These are phyloP conservation scores for Drosophila vallismaia DNA, from an alignment of 2,888 invertebrate species.

Conservation along the genomic window DNA sequence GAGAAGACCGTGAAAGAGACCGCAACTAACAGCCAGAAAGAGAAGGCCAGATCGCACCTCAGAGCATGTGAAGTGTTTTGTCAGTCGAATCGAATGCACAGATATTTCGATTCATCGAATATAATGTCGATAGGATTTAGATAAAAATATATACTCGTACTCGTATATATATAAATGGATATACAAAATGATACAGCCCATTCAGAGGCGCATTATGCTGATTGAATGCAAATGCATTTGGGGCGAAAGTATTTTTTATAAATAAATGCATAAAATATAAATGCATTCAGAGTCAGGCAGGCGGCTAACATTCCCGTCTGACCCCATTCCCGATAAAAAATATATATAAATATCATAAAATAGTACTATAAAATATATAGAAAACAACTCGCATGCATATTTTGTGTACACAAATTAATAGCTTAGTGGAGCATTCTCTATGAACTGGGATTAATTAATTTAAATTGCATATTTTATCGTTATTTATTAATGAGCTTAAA, in stretches of 20 bases:
- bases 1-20: conserved; percentile 16
- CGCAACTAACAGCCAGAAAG: too few species aligned
- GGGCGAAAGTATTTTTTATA: conserved; percentile 56
- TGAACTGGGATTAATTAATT: conserved; percentile 62
- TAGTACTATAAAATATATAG: neutral
- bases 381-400: neutral
- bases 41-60: conserved; percentile 44
- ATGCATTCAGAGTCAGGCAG: conserved; percentile 7
- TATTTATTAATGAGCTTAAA: conserved; percentile 64
- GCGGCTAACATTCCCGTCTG: conserved; percentile 10
- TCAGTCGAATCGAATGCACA: conserved; percentile 60
- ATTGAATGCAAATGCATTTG: conserved; percentile 73
- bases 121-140: conserved; percentile 42
- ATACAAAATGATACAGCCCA: conserved; percentile 6
- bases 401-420: conserved; percentile 54
- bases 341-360: neutral
- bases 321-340: conserved; percentile 19
- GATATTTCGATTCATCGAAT: conserved; percentile 22
- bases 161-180: too few species aligned
- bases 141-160: conserved; percentile 22
- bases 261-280: conserved; percentile 40
- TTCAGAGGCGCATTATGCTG: conserved; percentile 49
- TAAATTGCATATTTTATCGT: conserved; percentile 58
- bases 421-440: conserved; percentile 13
- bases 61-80: conserved; percentile 65